Conservation (phyloP, 2,113 vertebrate genomes). For the Caloenas nicobarica region DNA sequence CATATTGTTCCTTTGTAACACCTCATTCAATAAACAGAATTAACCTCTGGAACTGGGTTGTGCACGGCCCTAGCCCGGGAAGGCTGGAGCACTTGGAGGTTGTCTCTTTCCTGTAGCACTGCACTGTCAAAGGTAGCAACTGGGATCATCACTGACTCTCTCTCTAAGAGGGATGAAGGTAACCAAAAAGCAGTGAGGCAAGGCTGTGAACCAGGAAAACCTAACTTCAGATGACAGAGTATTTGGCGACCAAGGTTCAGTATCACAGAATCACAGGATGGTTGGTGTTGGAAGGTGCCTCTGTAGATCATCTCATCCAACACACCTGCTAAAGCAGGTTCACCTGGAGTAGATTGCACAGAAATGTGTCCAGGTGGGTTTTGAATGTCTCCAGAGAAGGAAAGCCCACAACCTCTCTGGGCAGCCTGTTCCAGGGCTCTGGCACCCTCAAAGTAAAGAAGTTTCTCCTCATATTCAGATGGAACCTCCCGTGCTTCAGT, state of each 20-base stretch:
- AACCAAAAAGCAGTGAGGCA: background rate
- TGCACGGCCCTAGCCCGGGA: accelerated
- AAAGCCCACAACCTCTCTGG: too few relatives aligned
- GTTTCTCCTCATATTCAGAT: too few relatives aligned
- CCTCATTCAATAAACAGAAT: background rate
- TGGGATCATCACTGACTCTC: background rate
- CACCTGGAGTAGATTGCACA: too few relatives aligned
- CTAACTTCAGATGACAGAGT: background rate
- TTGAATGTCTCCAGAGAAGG: too few relatives aligned
- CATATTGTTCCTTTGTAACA: background rate
- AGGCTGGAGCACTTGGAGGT: accelerated
- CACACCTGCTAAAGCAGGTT: too few relatives aligned
- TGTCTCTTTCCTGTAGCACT: background rate
- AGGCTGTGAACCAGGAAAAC: background rate
- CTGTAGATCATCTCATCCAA: too few relatives aligned
- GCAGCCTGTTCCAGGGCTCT: too few relatives aligned
- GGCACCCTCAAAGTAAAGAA: too few relatives aligned
- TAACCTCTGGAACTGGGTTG: background rate
- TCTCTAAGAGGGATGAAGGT: background rate
- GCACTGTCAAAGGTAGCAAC: background rate
- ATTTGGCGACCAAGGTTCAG: background rate
- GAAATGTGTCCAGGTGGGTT: too few relatives aligned
- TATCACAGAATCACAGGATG: background rate
- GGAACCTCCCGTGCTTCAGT: too few relatives aligned
- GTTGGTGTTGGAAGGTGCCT: too few relatives aligned